Evolutionary conservation across 2,888 invertebrate species (phyloP).

Genomic region (Corbicula japonica): DNA sequence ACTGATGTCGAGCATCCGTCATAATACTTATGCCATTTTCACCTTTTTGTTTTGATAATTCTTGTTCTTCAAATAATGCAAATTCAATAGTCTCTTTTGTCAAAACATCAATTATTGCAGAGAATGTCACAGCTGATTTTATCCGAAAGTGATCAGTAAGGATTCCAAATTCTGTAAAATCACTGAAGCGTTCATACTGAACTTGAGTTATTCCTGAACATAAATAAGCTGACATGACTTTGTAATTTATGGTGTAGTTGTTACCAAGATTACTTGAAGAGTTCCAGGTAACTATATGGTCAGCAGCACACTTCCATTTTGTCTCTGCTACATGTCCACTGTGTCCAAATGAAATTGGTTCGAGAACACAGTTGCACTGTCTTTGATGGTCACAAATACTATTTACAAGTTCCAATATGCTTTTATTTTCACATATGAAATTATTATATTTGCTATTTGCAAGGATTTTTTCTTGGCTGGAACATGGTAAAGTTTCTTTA

Average conservation of each 20-base stretch:
- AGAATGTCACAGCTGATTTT: not conserved
- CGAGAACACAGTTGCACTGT: no score
- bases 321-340: slow-evolving; percentile 19
- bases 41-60: not conserved
- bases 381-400: no score
- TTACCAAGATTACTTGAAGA: slow-evolving; percentile 21
- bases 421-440: no score
- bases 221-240: slow-evolving; percentile 5
- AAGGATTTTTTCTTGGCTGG: no score
- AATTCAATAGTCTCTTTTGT: slow-evolving; percentile 21
- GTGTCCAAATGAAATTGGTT: no score
- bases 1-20: slow-evolving; percentile 35
- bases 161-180: slow-evolving; percentile 1
- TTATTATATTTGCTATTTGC: no score
- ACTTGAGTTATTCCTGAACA: slow-evolving; percentile 33
- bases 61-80: slow-evolving; percentile 7
- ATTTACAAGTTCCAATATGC: no score
- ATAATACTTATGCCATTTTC: slow-evolving; percentile 34
- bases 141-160: slow-evolving; percentile 4
- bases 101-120: slow-evolving; percentile 6
- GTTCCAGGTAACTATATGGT: slow-evolving; percentile 6
- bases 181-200: slow-evolving; percentile 29
- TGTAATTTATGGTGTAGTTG: slow-evolving; percentile 22
- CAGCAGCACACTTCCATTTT: slow-evolving; percentile 7
- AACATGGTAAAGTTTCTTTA: no score